Evolutionary conservation across 2,113 vertebrate genomes (phyloP).

Genomic region (Phycodurus eques): DNA sequence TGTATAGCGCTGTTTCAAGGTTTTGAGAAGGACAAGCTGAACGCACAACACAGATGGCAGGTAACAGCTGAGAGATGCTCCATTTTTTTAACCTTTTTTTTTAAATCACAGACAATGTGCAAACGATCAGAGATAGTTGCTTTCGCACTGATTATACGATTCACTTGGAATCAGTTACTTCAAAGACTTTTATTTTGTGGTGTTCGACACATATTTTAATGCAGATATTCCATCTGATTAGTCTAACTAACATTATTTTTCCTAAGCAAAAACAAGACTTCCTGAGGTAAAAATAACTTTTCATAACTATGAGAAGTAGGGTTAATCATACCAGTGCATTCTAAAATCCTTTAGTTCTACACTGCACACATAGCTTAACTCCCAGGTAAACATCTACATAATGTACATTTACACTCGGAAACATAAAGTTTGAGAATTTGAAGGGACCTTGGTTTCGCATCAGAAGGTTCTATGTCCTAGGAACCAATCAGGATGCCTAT

Average conservation of each 20-base stretch:
- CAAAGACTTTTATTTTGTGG: background rate
- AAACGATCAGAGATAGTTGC: constrained; percentile 15
- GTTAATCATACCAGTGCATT: no score
- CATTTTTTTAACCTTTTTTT: constrained; percentile 18
- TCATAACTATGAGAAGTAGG: no score
- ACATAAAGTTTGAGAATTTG: background rate
- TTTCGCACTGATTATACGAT: background rate
- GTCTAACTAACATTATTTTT: background rate
- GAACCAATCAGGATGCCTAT: background rate
- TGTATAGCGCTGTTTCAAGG: constrained; percentile 13
- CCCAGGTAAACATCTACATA: no score
- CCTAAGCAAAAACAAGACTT: no score
- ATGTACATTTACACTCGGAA: background rate
- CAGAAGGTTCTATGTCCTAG: background rate
- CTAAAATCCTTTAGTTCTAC: no score
- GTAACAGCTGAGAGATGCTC: constrained; percentile 7
- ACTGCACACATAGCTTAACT: no score
- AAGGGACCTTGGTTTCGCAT: background rate
- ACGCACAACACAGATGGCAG: constrained; percentile 18
- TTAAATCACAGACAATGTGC: background rate
- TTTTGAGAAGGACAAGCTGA: constrained; percentile 1
- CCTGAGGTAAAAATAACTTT: no score
- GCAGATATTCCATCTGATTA: background rate
- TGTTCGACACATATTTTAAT: background rate
- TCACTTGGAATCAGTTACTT: background rate